Evolutionary conservation across 1,140 invertebrate species (phyloP), one percentile per base, ranked within the genome.

Genomic region (Tenebrio molitor): DNA sequence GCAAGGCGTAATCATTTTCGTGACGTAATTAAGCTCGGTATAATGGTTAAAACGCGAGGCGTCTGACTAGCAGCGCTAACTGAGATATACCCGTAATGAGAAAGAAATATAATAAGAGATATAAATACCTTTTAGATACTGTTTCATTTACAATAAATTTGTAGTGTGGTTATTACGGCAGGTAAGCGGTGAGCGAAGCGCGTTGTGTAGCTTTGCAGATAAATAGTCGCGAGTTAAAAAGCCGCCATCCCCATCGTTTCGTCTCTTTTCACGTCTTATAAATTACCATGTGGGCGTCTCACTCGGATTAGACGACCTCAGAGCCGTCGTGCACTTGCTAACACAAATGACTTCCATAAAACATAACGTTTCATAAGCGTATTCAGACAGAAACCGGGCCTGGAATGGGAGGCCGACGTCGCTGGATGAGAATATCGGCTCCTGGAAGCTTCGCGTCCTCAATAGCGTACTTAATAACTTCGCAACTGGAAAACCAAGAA

Each of bases 91-190:
- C 72, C 74, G 50, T 79, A 79, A 79, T 77, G 77, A 79, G 77
- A 76, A 78, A 77, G 76, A 79, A 77, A 79, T 77, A 79, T 77
- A 79, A 77, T 79, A 79, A 79, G 74, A 74, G 76, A 79, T 76
- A 79, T 79, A 79, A 79, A 79, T 79, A 79, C 74, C 76, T 74
- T 79, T 77, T 79, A 77, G 76, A 77, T 77, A 77, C 78, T 75
- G 78, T 79, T 79, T 79, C 78, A 77, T 79, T 79, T 79, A 79
- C 78, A 77, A 79, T 79, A 79, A 79, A 79, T 79, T 79, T 69
- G 78, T 75, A 68, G 62, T 66, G 72, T 72, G 58, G 74, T 79
- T 79, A 79, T 79, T 79, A 77, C 76, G 65, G 74, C 76, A 79
- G 77, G 77, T 79, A 74, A 77, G 62, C 62, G 39, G 39, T 42